Evolutionary conservation across 2,888 invertebrate genomes (phyloP).

Genomic region (Nomada ferruginata): DNA sequence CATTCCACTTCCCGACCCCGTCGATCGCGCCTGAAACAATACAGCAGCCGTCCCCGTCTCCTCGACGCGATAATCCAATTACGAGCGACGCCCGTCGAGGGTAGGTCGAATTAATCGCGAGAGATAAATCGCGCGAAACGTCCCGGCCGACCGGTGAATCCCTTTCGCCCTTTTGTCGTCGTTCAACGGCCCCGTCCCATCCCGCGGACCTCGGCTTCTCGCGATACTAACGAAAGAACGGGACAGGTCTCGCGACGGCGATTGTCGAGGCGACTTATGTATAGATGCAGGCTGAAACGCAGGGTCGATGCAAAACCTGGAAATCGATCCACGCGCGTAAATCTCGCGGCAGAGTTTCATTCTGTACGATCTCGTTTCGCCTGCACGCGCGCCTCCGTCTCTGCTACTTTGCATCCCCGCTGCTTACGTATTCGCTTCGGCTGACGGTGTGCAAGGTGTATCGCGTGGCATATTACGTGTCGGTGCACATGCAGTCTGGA

Average conservation of each 20-base stretch:
- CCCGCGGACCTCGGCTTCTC: constrained; percentile 24
- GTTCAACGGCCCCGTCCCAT: constrained; percentile 29
- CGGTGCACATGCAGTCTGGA: constrained; percentile 1
- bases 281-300: background rate
- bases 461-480: background rate
- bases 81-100: constrained; percentile 44
- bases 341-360: background rate
- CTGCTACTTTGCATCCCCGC: background rate
- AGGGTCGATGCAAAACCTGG: background rate
- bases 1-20: background rate
- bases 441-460: background rate
- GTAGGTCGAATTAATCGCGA: constrained; percentile 50
- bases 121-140: constrained; percentile 58
- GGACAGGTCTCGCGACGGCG: constrained; percentile 54
- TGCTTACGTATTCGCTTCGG: background rate
- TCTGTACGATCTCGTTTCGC: constrained; percentile 12
- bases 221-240: constrained; percentile 23
- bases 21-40: constrained; percentile 50
- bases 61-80: constrained; percentile 52
- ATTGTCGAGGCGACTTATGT: constrained; percentile 46
- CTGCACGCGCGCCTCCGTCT: constrained; percentile 1
- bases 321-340: background rate
- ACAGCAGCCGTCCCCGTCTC: constrained; percentile 15
- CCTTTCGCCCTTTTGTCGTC: constrained; percentile 38
- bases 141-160: constrained; percentile 29